Evolutionary conservation across 2,797 vertebrate species (phyloP).

Genomic region (Eulemur coronatus): DNA sequence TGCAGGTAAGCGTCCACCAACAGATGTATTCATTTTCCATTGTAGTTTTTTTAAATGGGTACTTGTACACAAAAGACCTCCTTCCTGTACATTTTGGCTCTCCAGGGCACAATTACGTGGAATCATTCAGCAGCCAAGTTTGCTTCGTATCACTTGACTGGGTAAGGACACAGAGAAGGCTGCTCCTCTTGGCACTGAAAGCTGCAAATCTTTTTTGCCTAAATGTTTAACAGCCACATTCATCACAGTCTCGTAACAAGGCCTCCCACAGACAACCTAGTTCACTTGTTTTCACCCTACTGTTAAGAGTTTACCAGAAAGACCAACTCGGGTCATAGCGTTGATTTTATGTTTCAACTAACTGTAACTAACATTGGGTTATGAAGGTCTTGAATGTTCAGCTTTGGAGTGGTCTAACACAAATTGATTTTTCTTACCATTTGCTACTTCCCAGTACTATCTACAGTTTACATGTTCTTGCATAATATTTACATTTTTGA

Average conservation of each 20-base stretch:
- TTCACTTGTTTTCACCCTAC: constrained; percentile 57
- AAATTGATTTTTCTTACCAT: constrained; percentile 5
- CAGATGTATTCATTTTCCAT: constrained; percentile 73
- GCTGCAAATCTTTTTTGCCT: constrained; percentile 72
- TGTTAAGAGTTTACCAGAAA: constrained; percentile 58
- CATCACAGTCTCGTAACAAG: constrained; percentile 58
- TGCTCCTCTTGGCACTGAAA: constrained; percentile 54
- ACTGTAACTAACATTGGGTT: neutral
- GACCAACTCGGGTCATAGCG: neutral
- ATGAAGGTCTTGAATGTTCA: neutral
- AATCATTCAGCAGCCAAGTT: constrained; percentile 74
- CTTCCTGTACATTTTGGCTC: constrained; percentile 69
- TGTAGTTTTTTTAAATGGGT: constrained; percentile 64
- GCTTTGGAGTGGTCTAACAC: neutral
- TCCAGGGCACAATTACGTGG: constrained; percentile 68
- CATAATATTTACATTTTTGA: neutral
- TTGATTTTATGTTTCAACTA: constrained; percentile 35
- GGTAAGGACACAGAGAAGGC: constrained; percentile 61
- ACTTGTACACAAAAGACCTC: constrained; percentile 73
- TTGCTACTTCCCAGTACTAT: neutral
- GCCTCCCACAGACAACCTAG: constrained; percentile 51
- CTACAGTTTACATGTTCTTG: neutral
- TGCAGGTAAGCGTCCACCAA: constrained; percentile 66
- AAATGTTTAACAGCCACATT: constrained; percentile 67
- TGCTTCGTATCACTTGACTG: constrained; percentile 69